phyloP scores from a whole-genome alignment of 92 coral and sea anemone species.

The Chrysogorgia sp. region DNA sequence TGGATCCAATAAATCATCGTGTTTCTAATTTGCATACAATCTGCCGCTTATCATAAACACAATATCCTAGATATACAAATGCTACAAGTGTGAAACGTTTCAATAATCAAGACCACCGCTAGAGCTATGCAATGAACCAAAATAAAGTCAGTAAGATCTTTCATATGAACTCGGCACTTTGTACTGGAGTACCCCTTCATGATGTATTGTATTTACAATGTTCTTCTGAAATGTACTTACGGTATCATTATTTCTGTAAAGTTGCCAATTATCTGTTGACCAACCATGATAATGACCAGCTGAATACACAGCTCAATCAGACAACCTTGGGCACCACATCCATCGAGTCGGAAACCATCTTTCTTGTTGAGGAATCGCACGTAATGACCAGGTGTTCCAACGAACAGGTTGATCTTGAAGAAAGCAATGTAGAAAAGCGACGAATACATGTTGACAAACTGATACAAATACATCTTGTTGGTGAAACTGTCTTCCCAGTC shows the following conservation, averaged over 20 bases:
- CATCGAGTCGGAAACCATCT: slow-evolving; percentile 70
- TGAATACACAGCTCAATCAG: slow-evolving; percentile 90
- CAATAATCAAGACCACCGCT: no score
- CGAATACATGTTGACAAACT: slow-evolving; percentile 96
- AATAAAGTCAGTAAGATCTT: no score
- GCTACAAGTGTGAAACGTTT: no score
- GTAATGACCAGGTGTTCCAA: slow-evolving; percentile 86
- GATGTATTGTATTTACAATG: no score
- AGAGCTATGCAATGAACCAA: no score
- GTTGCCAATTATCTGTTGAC: slow-evolving; percentile 92
- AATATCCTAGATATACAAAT: no score
- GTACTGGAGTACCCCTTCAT: no score
- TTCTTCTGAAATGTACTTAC: slow-evolving; percentile 81
- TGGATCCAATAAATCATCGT: no score
- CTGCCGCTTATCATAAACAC: no score
- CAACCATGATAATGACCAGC: slow-evolving; percentile 91
- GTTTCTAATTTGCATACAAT: no score
- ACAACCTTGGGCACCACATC: slow-evolving; percentile 97
- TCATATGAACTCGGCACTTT: no score
- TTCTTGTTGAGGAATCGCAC: slow-evolving; percentile 60
- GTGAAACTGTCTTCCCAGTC: slow-evolving; percentile 91
- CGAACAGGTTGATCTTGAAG: slow-evolving; percentile 87
- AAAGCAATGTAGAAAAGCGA: slow-evolving; percentile 97
- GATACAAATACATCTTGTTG: slow-evolving; percentile 87
- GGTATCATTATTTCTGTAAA: slow-evolving; percentile 88